Percentiles rank a stretch among this genome's conserved stretches.
Evolutionary conservation across 1,140 invertebrate species (phyloP).

Genomic region (Elysia chlorotica): DNA sequence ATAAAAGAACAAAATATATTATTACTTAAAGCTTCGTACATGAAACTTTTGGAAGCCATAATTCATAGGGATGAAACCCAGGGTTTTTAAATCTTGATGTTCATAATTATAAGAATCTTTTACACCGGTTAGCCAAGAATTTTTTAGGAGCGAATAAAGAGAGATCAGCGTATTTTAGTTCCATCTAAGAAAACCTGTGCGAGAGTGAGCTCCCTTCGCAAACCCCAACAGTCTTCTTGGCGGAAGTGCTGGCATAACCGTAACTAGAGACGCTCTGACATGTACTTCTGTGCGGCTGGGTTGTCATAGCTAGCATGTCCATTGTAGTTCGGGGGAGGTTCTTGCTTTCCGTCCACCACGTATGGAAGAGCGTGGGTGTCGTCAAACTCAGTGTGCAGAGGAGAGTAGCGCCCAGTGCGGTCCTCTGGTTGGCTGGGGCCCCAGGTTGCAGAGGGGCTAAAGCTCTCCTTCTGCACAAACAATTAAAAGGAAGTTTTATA

Average conservation of each 20-base stretch:
- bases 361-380: not conserved
- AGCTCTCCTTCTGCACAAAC: slow-evolving; percentile 20
- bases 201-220: too few relatives aligned
- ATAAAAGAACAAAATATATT: too few relatives aligned
- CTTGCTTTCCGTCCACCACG: not conserved
- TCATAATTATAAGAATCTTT: too few relatives aligned
- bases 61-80: too few relatives aligned
- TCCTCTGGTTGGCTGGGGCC: slow-evolving; percentile 37
- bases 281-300: not conserved
- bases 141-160: too few relatives aligned
- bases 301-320: not conserved
- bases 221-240: too few relatives aligned
- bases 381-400: not conserved
- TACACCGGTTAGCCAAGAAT: too few relatives aligned
- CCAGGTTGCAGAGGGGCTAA: slow-evolving; percentile 30
- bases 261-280: not conserved
- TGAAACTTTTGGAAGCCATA: too few relatives aligned
- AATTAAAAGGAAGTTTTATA: not conserved
- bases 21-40: too few relatives aligned
- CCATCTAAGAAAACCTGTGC: too few relatives aligned
- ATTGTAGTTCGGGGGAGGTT: not conserved
- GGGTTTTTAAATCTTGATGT: too few relatives aligned
- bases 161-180: too few relatives aligned
- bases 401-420: slow-evolving; percentile 28
- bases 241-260: not conserved